Conservation (phyloP, 2,888 invertebrate genomes). For the Nemotelus pantherinus region DNA sequence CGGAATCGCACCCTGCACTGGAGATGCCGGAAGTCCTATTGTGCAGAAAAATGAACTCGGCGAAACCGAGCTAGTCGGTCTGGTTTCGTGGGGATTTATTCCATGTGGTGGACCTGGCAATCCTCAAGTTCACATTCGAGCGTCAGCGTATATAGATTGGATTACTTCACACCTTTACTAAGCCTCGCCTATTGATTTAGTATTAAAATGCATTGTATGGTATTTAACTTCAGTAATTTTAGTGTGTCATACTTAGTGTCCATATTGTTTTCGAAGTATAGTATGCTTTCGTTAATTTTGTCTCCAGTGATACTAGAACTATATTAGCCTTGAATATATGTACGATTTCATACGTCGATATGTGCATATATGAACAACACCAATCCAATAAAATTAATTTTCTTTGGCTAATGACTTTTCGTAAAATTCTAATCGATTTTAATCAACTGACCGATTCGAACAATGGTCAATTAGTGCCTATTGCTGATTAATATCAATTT, state of each 20-base stretch:
- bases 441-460: neutral
- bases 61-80: conserved; percentile 61
- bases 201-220: too few species aligned
- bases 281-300: too few species aligned
- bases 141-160: conserved; percentile 63
- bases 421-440: neutral
- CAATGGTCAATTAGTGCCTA: too few species aligned
- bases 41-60: conserved; percentile 54
- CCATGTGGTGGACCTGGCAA: conserved; percentile 63
- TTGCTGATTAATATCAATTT: too few species aligned
- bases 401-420: neutral
- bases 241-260: neutral
- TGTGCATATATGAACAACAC: neutral
- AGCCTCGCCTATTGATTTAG: neutral
- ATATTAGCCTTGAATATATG: conserved; percentile 5
- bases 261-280: neutral
- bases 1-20: conserved; percentile 65
- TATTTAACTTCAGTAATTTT: neutral
- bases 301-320: conserved; percentile 11
- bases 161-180: neutral
- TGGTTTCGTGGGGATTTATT: conserved; percentile 67
- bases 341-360: neutral
- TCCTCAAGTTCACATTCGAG: conserved; percentile 66
- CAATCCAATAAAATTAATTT: neutral
- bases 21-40: conserved; percentile 63